Conservation (phyloP, 2,888 invertebrate genomes). For the Carcina quercana region DNA sequence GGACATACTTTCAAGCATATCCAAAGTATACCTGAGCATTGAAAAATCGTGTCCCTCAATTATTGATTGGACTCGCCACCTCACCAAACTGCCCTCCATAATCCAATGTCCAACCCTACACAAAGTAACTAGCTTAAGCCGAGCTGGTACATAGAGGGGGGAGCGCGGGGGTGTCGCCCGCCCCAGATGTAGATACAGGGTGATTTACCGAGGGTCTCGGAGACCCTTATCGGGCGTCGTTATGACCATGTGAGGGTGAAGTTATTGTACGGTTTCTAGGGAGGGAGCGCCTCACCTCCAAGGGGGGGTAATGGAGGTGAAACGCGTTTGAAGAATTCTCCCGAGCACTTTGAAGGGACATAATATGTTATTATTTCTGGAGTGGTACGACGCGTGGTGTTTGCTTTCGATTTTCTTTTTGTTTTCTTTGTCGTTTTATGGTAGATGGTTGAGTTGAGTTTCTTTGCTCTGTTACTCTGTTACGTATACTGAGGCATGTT, state of each 20-base stretch:
- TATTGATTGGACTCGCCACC: too few species aligned
- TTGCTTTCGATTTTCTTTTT: slow-evolving; percentile 47
- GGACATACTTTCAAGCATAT: neutral
- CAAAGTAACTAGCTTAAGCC: slow-evolving; percentile 20
- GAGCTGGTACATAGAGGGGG: slow-evolving; percentile 29
- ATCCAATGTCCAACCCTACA: slow-evolving; percentile 40
- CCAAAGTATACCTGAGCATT: neutral
- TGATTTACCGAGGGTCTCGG: slow-evolving; percentile 67
- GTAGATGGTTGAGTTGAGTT: too few species aligned
- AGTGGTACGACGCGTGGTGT: slow-evolving; percentile 36
- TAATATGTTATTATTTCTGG: slow-evolving; percentile 67
- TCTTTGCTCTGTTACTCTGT: too few species aligned
- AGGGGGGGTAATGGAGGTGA: slow-evolving; percentile 35
- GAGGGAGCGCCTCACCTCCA: slow-evolving; percentile 20
- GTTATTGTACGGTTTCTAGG: slow-evolving; percentile 50
- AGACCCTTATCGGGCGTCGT: slow-evolving; percentile 71
- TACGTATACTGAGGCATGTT: too few species aligned
- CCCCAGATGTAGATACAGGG: slow-evolving; percentile 60
- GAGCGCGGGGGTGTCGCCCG: slow-evolving; percentile 55
- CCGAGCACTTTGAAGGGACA: slow-evolving; percentile 57
- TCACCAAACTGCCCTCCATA: slow-evolving; percentile 6
- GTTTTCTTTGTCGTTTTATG: slow-evolving; percentile 11
- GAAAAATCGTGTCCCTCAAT: slow-evolving; percentile 1
- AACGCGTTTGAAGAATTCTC: slow-evolving; percentile 37
- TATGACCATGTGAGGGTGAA: slow-evolving; percentile 74